Conservation (phyloP, 37 sponge, comb jelly and placozoan genomes). For the Mnemiopsis leidyi region DNA sequence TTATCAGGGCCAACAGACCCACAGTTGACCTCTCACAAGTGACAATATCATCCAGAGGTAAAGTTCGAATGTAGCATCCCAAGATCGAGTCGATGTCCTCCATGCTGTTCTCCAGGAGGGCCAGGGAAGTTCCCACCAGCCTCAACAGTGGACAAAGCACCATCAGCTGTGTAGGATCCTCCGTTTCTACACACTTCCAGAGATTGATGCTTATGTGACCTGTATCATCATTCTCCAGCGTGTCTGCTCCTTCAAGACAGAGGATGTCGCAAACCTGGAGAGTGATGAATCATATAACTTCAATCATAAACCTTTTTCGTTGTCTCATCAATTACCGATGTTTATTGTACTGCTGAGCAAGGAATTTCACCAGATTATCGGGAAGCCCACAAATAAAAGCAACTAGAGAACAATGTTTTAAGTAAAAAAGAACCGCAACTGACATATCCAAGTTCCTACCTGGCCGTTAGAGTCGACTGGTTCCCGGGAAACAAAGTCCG, state of each 20-base stretch:
- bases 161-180: not conserved
- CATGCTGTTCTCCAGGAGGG: not conserved
- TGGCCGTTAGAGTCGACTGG: not conserved
- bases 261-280: constrained; percentile 10
- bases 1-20: not conserved
- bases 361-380: too few relatives aligned
- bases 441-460: too few relatives aligned
- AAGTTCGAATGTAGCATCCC: not conserved
- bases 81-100: constrained; percentile 26
- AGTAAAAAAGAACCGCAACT: too few relatives aligned
- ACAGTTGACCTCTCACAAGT: not conserved
- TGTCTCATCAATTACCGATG: too few relatives aligned
- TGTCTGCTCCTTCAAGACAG: constrained; percentile 37
- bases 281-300: too few relatives aligned
- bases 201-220: constrained; percentile 33
- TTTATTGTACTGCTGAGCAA: too few relatives aligned
- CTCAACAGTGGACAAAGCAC: not conserved
- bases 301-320: too few relatives aligned
- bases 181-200: not conserved
- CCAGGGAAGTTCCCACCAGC: not conserved
- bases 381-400: too few relatives aligned
- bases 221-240: not conserved
- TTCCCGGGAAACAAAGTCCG: not conserved
- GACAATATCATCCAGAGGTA: not conserved
- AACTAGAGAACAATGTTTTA: too few relatives aligned